Conservation (phyloP, 2,113 vertebrate genomes). For the Petrocephalus zakoni region DNA sequence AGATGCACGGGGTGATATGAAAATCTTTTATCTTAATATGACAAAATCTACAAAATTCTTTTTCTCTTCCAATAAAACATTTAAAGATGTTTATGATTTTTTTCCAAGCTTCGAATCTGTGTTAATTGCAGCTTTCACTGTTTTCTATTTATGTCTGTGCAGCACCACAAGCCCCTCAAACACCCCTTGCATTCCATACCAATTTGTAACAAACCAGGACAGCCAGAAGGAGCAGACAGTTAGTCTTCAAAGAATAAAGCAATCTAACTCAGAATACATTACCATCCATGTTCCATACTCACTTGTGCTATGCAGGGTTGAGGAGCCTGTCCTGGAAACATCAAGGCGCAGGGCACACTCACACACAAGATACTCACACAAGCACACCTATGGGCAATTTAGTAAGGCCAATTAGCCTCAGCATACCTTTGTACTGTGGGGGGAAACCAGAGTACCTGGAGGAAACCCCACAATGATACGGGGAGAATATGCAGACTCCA, state of each 20-base stretch:
- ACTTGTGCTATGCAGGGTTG: background rate
- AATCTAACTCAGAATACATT: background rate
- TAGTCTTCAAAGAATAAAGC: background rate
- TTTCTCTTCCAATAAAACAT: background rate
- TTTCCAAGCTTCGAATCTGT: background rate
- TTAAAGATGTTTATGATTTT: background rate
- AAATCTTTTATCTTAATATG: background rate
- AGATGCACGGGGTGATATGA: background rate
- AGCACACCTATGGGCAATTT: too few species aligned
- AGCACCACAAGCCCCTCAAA: background rate
- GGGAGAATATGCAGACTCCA: too few species aligned
- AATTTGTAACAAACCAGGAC: background rate
- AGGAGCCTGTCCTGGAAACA: background rate
- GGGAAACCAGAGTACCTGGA: too few species aligned
- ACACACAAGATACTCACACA: too few species aligned
- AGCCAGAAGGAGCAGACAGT: background rate
- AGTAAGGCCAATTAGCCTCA: too few species aligned
- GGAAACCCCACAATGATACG: too few species aligned
- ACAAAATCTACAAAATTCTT: background rate
- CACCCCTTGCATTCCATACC: background rate
- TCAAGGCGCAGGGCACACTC: background rate
- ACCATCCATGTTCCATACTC: background rate
- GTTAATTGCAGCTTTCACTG: background rate
- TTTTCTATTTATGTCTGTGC: background rate
- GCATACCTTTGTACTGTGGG: too few species aligned